Base-by-base conservation (phyloP, 2,888 invertebrate genomes). In the Chironomus riparius region DNA sequence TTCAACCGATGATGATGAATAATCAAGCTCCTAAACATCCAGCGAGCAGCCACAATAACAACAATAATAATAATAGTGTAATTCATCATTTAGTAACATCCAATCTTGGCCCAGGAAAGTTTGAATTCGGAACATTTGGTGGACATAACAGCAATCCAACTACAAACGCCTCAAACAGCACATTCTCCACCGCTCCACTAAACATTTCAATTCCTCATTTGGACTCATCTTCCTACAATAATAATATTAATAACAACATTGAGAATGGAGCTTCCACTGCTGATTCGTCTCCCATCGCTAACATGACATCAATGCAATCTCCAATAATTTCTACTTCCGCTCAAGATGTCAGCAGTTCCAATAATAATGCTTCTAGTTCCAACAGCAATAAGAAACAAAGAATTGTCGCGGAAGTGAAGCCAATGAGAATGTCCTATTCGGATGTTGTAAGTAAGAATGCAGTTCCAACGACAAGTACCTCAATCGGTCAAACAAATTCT, bases 341-440 rank as follows among this genome's bases (percentile, higher is more conserved):
- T 15, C 13, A 56, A n/a, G 15, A 50, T 15, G 56, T 56, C n/a
- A 56, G 6, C 15, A 56, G 15, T 56, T n/a, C 56, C 4, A 56
- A 56, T 10, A 65, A 12, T 24, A 21, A 65, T 21, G 5, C 65
- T 4, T 12, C 12, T n/a, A 48, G 3, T 12, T n/a, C 12, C 3
- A 62, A 21, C 21, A 65, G 10, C 13, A 80, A 81, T 0, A 84
- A 82, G 76, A 84, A 84, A 77, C 77, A 74, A 7, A 87, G 93
- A 72, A 92, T 92, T 82, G 89, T 93, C 0, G 93, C 93, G 50
- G 93, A 93, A 84, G 93, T 94, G 0, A 92, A 92, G 80, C 93
- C 93, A 0, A 93, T 93, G 93, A 87, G 93, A 75, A 93, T 93
- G 71, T 90, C 92, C 13, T 94, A 94, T 82, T 94, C 94, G 0